phyloP scores from a whole-genome alignment of 2,888 invertebrate genomes.

The Hydriomena furcata region DNA sequence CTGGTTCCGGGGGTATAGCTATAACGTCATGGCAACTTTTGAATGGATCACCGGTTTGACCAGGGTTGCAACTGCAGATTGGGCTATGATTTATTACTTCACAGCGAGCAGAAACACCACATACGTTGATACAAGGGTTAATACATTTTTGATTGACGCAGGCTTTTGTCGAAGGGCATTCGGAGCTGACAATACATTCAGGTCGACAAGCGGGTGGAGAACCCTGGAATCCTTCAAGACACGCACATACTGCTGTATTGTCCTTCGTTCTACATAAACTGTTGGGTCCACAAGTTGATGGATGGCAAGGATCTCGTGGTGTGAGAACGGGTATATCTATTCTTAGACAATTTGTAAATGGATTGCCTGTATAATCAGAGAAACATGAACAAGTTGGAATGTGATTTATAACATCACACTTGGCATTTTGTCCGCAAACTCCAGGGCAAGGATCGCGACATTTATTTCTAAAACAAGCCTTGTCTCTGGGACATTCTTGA shows the following conservation, averaged over 20 bases:
- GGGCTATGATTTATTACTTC: conserved; percentile 94
- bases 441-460: conserved; percentile 90
- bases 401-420: conserved; percentile 89
- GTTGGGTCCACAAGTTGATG: conserved; percentile 91
- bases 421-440: conserved; percentile 88
- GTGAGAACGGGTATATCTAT: conserved; percentile 48
- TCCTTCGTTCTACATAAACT: conserved; percentile 90
- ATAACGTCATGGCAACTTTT: conserved; percentile 86
- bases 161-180: conserved; percentile 91
- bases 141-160: conserved; percentile 92
- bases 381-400: conserved; percentile 88
- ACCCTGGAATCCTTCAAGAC: conserved; percentile 89
- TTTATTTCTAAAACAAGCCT: conserved; percentile 88
- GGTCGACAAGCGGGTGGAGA: conserved; percentile 92
- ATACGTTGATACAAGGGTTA: conserved; percentile 92
- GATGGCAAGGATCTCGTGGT: conserved; percentile 87
- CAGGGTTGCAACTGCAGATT: conserved; percentile 91
- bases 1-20: conserved; percentile 57
- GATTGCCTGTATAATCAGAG: conserved; percentile 88
- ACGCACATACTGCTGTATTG: conserved; percentile 91
- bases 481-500: conserved; percentile 87
- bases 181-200: conserved; percentile 92
- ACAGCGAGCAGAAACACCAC: conserved; percentile 90
- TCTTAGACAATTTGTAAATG: conserved; percentile 83
- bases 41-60: conserved; percentile 92